These are phyloP conservation scores for Hippocampus zosterae DNA, from an alignment of 2,113 vertebrate genomes.

Conservation along the genomic window DNA sequence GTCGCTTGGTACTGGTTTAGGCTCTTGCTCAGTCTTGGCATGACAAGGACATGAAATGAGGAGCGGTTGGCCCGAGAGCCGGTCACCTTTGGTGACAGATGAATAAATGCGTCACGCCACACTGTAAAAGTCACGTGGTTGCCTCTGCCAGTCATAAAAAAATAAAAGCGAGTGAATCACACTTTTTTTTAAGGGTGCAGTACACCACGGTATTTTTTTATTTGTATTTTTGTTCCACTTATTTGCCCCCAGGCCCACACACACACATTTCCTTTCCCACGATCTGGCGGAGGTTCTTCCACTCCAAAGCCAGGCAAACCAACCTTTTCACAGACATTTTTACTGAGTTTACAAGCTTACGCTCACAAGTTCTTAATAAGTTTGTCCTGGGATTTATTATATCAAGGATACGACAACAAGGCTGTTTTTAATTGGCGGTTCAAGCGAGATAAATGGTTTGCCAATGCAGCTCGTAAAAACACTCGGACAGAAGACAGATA, in stretches of 20 bases:
- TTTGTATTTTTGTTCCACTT: not conserved
- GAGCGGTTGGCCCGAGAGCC: not conserved
- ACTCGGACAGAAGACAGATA: not conserved
- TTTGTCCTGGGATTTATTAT: not conserved
- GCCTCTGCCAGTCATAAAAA: not conserved
- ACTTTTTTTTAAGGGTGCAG: slow-evolving; percentile 1
- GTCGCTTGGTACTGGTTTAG: not conserved
- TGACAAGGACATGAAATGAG: too few species aligned
- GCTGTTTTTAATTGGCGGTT: not conserved
- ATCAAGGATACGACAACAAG: not conserved
- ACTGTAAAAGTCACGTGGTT: not conserved
- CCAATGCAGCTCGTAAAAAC: slow-evolving; percentile 4
- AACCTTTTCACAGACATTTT: not conserved
- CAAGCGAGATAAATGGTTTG: not conserved
- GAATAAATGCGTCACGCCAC: not conserved
- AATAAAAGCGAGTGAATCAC: not conserved
- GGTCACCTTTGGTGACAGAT: not conserved
- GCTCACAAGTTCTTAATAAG: not conserved
- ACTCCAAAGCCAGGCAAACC: not conserved
- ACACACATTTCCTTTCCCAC: not conserved
- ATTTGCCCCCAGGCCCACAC: too few species aligned
- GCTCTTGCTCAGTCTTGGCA: not conserved
- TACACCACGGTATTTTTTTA: not conserved
- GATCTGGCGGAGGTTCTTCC: not conserved
- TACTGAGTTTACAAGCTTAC: not conserved